phyloP scores from a whole-genome alignment of 1,140 invertebrate species.

The Neodiprion pinetum region DNA sequence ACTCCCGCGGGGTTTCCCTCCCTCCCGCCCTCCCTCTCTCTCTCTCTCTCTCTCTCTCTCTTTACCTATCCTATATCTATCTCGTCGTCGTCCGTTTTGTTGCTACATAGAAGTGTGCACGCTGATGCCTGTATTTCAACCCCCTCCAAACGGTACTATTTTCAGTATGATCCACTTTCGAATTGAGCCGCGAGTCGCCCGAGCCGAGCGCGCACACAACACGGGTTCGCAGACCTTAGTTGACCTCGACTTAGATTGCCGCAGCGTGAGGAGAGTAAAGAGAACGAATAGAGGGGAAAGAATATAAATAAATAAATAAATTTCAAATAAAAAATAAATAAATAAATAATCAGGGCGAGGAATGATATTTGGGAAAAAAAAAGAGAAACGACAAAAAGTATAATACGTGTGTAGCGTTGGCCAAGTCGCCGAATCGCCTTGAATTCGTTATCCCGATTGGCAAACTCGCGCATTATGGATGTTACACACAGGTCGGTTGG shows the following conservation, averaged over 20 bases:
- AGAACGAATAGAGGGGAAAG: no score
- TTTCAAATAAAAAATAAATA: not conserved
- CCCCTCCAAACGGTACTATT: not conserved
- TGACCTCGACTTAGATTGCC: slow-evolving; percentile 6
- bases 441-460: no score
- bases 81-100: no score
- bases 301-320: no score
- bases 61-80: not conserved
- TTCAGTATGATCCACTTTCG: slow-evolving; percentile 14
- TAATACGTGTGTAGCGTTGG: not conserved
- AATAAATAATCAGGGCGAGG: not conserved
- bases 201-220: not conserved
- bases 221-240: slow-evolving; percentile 3
- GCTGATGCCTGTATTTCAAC: not conserved
- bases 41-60: not conserved
- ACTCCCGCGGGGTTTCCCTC: not conserved
- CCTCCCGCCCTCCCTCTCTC: not conserved
- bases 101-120: no score
- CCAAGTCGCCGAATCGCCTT: not conserved
- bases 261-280: not conserved
- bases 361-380: not conserved
- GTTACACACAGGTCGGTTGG: not conserved
- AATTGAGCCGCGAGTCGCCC: not conserved
- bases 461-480: no score
- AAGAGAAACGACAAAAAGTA: no score